Conservation (phyloP, 2,888 invertebrate genomes). For the Chromoteleia sp. region DNA sequence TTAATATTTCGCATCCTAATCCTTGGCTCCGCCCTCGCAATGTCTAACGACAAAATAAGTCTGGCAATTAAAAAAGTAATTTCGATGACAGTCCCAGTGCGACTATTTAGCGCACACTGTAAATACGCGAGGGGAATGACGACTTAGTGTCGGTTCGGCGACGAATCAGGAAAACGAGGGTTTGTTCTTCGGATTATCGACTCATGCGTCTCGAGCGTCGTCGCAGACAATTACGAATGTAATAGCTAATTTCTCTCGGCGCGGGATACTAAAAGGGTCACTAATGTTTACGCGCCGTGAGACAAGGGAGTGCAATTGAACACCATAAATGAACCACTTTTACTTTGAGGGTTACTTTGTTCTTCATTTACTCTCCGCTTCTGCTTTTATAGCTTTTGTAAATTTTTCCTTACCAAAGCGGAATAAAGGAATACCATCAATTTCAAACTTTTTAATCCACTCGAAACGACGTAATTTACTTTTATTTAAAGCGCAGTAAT, state of each 20-base stretch:
- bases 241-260: slow-evolving; percentile 46
- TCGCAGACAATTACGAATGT: slow-evolving; percentile 61
- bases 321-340: slow-evolving; percentile 47
- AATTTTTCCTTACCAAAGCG: slow-evolving; percentile 11
- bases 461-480: slow-evolving; percentile 7
- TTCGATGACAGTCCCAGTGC: slow-evolving; percentile 83
- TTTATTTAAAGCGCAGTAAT: slow-evolving; percentile 7
- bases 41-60: slow-evolving; percentile 83
- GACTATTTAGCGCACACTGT: slow-evolving; percentile 77
- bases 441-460: slow-evolving; percentile 54
- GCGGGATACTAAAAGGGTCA: slow-evolving; percentile 53
- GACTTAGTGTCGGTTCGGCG: slow-evolving; percentile 70
- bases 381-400: slow-evolving; percentile 38
- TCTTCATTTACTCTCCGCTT: slow-evolving; percentile 22
- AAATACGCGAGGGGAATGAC: slow-evolving; percentile 74
- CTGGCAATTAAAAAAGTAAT: slow-evolving; percentile 84
- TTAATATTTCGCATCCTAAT: slow-evolving; percentile 35
- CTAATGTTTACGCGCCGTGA: slow-evolving; percentile 52
- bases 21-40: slow-evolving; percentile 29
- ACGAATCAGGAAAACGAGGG: slow-evolving; percentile 56
- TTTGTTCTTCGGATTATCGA: slow-evolving; percentile 61
- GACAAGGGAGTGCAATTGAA: slow-evolving; percentile 17
- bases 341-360: slow-evolving; percentile 40
- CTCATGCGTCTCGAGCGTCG: slow-evolving; percentile 38
- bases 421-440: slow-evolving; percentile 45